Evolutionary conservation across 2,888 invertebrate species (phyloP).

Genomic region (Strigamia transsilvanica): DNA sequence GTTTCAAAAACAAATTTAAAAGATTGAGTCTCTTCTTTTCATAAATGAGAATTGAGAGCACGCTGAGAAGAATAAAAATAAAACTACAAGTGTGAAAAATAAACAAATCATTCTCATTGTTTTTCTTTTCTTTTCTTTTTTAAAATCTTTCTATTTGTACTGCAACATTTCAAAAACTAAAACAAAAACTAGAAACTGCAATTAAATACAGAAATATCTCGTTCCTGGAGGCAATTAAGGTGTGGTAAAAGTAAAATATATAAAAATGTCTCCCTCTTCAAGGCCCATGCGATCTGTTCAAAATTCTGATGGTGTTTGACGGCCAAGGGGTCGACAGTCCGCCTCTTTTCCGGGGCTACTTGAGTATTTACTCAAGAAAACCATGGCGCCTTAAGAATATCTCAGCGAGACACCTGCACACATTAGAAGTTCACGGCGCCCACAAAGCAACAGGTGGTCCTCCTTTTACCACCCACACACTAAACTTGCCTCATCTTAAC

Average conservation of each 20-base stretch:
- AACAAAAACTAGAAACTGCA: background rate
- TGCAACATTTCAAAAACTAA: background rate
- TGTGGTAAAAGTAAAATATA: background rate
- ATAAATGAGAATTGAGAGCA: slow-evolving; percentile 22
- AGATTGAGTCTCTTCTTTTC: background rate
- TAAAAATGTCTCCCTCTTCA: background rate
- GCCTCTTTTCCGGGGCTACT: slow-evolving; percentile 5
- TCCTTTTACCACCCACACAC: slow-evolving; percentile 16
- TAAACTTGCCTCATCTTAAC: slow-evolving; percentile 23
- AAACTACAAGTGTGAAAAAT: background rate
- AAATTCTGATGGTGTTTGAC: slow-evolving; percentile 8
- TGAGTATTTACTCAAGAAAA: slow-evolving; percentile 32
- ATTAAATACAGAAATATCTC: background rate
- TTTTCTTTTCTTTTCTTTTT: background rate
- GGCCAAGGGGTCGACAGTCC: background rate
- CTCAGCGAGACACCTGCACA: slow-evolving; percentile 28
- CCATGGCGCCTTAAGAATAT: slow-evolving; percentile 1
- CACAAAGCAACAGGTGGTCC: slow-evolving; percentile 35
- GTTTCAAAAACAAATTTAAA: slow-evolving; percentile 14
- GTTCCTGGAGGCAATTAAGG: background rate
- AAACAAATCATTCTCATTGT: background rate
- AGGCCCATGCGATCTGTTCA: slow-evolving; percentile 20
- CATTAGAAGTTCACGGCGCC: slow-evolving; percentile 12
- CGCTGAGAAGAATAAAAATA: slow-evolving; percentile 9
- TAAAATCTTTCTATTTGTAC: background rate